phyloP scores from a whole-genome alignment of 35 echinoderm and acorn worm species.

The Amphiura filiformis region DNA sequence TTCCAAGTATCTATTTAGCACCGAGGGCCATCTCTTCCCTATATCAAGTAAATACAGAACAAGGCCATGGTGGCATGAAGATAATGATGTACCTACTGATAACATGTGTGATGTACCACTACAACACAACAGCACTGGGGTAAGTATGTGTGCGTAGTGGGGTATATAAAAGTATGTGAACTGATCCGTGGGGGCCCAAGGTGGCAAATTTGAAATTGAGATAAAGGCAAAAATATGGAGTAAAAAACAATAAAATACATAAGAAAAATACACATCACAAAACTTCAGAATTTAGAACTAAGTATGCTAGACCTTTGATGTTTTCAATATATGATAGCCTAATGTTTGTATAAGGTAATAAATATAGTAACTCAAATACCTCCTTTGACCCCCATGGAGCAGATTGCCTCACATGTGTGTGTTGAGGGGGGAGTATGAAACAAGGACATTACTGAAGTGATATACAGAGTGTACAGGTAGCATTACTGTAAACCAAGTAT shows the following conservation, averaged over 20 bases:
- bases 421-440: not conserved
- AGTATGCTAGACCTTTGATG: too few species aligned
- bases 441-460: not conserved
- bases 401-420: not conserved
- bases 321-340: too few species aligned
- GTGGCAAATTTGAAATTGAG: too few species aligned
- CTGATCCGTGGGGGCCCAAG: too few species aligned
- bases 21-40: slow-evolving; percentile 92
- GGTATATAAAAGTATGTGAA: not conserved
- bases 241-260: too few species aligned
- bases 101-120: slow-evolving; percentile 6
- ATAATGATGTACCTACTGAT: not conserved
- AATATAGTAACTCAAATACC: too few species aligned
- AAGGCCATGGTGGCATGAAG: slow-evolving; percentile 38
- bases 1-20: slow-evolving; percentile 89
- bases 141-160: not conserved
- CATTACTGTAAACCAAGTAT: not conserved
- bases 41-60: slow-evolving; percentile 52
- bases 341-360: too few species aligned
- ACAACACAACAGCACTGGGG: slow-evolving; percentile 21
- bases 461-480: not conserved
- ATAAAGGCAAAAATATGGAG: too few species aligned
- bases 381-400: too few species aligned
- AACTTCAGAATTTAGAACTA: too few species aligned
- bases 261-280: too few species aligned